Conservation (phyloP, 1,140 invertebrate genomes). For the Sitobion miscanthi region DNA sequence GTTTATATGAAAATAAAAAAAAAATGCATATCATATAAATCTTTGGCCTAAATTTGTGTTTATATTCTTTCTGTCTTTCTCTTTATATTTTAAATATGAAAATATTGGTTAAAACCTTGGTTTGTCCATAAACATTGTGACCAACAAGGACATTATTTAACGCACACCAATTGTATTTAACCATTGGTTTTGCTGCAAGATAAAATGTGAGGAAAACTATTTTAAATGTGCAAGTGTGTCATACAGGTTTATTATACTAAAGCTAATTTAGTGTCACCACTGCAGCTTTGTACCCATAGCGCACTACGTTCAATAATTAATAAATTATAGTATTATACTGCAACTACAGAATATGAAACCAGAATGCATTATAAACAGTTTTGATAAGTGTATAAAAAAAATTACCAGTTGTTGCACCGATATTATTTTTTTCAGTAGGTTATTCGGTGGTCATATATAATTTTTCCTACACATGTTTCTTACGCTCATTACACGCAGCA, state of each 20-base stretch:
- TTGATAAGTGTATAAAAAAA: neutral
- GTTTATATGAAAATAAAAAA: neutral
- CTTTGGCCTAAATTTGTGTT: conserved; percentile 2
- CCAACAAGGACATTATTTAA: neutral
- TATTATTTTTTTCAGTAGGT: neutral
- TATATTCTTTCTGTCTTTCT: neutral
- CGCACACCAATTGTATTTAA: neutral
- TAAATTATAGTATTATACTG: neutral
- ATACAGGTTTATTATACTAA: neutral
- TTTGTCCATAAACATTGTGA: neutral
- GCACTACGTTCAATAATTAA: neutral
- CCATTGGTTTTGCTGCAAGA: neutral
- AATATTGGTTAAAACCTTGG: neutral
- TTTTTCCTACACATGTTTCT: neutral
- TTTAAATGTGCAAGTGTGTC: neutral
- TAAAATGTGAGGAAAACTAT: neutral
- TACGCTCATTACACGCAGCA: neutral
- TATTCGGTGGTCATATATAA: too few relatives aligned
- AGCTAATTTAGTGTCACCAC: neutral
- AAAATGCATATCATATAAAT: neutral
- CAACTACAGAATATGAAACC: neutral
- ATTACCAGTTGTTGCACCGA: neutral
- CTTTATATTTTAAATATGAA: neutral
- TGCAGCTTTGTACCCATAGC: neutral
- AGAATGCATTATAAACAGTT: too few relatives aligned